phyloP scores from a whole-genome alignment of 2,888 invertebrate species.

The Metopia argyrocephala region DNA sequence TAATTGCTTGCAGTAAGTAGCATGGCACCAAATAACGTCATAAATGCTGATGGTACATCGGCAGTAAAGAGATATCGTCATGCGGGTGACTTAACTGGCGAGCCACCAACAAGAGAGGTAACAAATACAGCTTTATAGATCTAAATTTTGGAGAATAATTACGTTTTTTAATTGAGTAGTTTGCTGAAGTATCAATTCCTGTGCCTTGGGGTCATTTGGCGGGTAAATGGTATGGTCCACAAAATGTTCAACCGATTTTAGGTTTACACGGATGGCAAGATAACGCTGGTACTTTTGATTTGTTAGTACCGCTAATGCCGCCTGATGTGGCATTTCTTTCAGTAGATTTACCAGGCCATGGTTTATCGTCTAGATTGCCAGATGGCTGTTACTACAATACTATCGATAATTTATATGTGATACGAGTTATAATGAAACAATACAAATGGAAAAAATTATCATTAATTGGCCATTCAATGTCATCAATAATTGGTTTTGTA shows the following conservation, averaged over 20 bases:
- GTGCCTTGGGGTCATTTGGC: constrained; percentile 85
- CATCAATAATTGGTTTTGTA: constrained; percentile 82
- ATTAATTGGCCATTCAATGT: constrained; percentile 85
- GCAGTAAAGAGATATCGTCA: constrained; percentile 71
- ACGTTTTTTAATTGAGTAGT: constrained; percentile 69
- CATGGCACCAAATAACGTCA: constrained; percentile 56
- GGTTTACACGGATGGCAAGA: constrained; percentile 90
- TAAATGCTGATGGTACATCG: constrained; percentile 55
- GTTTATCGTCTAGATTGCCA: constrained; percentile 84
- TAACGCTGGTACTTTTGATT: constrained; percentile 88
- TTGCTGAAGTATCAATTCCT: constrained; percentile 84
- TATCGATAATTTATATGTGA: constrained; percentile 78
- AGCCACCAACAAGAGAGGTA: constrained; percentile 72
- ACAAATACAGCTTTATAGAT: not conserved
- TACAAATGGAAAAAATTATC: constrained; percentile 86
- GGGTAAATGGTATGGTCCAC: constrained; percentile 85
- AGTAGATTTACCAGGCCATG: constrained; percentile 86
- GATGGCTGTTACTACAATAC: constrained; percentile 80
- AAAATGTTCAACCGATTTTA: constrained; percentile 82
- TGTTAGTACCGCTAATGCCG: constrained; percentile 82
- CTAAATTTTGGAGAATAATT: not conserved
- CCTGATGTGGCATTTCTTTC: constrained; percentile 81
- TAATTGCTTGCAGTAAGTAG: constrained; percentile 33
- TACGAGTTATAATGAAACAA: constrained; percentile 82
- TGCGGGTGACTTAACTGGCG: constrained; percentile 75